A percentile compares a stretch with the other conserved stretches of the same genome.
These are phyloP conservation scores for Eubasilissa regina DNA, from an alignment of 1,140 invertebrate species.

Conservation along the genomic window DNA sequence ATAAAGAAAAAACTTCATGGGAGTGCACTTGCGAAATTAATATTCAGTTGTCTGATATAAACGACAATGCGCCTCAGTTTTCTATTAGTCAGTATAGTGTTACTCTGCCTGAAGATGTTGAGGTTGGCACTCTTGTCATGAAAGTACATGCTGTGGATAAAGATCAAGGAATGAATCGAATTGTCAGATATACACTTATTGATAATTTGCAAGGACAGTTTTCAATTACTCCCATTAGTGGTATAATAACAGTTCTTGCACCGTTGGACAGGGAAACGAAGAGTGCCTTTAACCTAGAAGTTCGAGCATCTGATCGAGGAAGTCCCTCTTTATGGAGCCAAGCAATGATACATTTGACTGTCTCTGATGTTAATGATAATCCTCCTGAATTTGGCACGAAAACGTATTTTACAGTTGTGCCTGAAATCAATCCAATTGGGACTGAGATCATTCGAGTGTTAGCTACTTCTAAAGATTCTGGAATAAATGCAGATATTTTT, in stretches of 20 bases:
- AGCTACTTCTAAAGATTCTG: slow-evolving; percentile 91
- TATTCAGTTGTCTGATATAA: slow-evolving; percentile 82
- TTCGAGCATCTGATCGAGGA: slow-evolving; percentile 85
- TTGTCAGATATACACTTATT: slow-evolving; percentile 83
- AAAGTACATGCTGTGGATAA: slow-evolving; percentile 86
- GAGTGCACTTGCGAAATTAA: slow-evolving; percentile 85
- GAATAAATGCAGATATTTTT: slow-evolving; percentile 89
- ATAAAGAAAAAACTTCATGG: slow-evolving; percentile 80
- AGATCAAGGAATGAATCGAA: slow-evolving; percentile 87
- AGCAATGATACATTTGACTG: slow-evolving; percentile 54
- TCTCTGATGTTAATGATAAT: slow-evolving; percentile 86
- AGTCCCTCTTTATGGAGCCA: slow-evolving; percentile 68
- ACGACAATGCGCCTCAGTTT: slow-evolving; percentile 87
- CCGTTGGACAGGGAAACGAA: slow-evolving; percentile 86
- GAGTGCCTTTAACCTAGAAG: slow-evolving; percentile 84
- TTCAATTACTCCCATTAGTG: slow-evolving; percentile 79
- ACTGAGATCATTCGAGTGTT: slow-evolving; percentile 83
- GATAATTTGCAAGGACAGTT: slow-evolving; percentile 77
- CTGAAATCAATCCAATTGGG: slow-evolving; percentile 79
- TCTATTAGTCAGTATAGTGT: slow-evolving; percentile 82
- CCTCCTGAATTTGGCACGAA: slow-evolving; percentile 86
- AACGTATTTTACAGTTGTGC: slow-evolving; percentile 79
- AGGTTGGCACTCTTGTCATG: slow-evolving; percentile 81
- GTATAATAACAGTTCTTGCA: slow-evolving; percentile 84
- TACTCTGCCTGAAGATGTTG: slow-evolving; percentile 84